phyloP scores from a whole-genome alignment of 2,113 vertebrate genomes.

The Solenodon paradoxus region DNA sequence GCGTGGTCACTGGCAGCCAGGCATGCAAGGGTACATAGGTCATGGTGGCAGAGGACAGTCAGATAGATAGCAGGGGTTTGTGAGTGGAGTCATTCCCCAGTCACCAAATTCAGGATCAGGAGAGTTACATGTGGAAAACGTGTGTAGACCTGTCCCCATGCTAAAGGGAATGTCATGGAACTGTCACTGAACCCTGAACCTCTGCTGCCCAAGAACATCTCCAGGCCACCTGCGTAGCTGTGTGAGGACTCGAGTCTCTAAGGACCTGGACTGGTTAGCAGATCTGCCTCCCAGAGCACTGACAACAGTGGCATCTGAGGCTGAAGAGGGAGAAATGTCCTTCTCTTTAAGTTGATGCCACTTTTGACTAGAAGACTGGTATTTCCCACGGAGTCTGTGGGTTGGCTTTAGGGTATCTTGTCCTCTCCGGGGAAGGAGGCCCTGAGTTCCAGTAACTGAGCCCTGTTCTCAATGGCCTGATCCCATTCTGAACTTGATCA shows the following conservation, averaged over 20 bases:
- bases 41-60: neutral
- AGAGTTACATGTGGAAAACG: no score
- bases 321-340: neutral
- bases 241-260: neutral
- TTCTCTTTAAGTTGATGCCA: rapidly evolving
- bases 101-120: neutral
- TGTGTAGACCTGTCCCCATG: neutral
- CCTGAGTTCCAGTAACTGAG: neutral
- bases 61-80: neutral
- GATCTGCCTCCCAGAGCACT: neutral
- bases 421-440: neutral
- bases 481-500: no score
- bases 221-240: no score
- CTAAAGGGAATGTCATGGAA: neutral
- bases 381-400: neutral
- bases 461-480: neutral
- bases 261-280: neutral
- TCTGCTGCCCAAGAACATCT: neutral
- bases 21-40: neutral
- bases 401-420: neutral
- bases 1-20: neutral
- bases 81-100: neutral
- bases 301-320: neutral
- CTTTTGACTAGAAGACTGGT: neutral
- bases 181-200: neutral